Conservation (phyloP, 2,113 vertebrate species). For the Lophochroa leadbeateri region DNA sequence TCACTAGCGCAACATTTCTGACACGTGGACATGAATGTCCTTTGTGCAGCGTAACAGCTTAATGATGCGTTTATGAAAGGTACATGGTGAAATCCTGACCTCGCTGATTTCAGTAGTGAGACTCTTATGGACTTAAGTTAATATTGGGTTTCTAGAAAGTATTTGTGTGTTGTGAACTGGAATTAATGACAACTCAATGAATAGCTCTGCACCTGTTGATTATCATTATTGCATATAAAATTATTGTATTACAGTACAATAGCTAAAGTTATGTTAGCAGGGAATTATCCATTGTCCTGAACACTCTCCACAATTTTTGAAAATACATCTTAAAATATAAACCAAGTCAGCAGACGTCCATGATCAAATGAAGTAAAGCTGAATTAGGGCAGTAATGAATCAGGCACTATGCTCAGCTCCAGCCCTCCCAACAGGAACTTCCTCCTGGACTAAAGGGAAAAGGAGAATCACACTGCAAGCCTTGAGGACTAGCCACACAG, state of each 20-base stretch:
- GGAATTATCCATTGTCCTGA: background rate
- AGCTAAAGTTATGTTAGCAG: background rate
- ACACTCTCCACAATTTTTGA: background rate
- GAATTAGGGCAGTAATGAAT: background rate
- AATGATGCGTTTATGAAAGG: background rate
- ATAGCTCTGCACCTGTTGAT: background rate
- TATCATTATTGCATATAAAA: background rate
- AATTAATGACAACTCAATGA: background rate
- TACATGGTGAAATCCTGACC: background rate
- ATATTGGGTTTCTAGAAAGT: background rate
- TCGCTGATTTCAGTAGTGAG: background rate
- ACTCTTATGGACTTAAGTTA: background rate
- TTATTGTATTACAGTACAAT: background rate
- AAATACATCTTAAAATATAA: background rate
- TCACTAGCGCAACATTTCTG: background rate
- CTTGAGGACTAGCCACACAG: background rate
- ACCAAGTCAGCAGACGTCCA: background rate
- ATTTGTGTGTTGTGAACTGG: background rate
- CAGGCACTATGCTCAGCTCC: background rate
- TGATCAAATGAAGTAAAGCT: background rate
- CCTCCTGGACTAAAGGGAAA: background rate
- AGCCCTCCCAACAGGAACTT: background rate
- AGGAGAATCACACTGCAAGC: background rate
- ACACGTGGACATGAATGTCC: background rate
- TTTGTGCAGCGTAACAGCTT: background rate